phyloP scores from a whole-genome alignment of 2,797 vertebrate genomes.

The Melanotaenia parkinsoni region DNA sequence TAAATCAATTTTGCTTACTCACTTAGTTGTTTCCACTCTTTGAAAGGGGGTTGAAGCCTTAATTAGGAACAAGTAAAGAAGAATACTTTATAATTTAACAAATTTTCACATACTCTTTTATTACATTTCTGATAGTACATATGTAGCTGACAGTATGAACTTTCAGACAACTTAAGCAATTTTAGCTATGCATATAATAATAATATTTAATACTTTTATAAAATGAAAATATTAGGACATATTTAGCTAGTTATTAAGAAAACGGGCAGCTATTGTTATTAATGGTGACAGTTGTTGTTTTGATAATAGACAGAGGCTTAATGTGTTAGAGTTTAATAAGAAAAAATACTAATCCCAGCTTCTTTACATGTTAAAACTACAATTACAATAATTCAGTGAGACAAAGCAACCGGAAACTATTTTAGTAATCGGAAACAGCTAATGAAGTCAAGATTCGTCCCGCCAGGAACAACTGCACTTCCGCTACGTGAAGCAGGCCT shows the following conservation, averaged over 20 bases:
- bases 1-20: too few species aligned
- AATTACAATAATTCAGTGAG: conserved; percentile 40
- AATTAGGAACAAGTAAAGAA: too few species aligned
- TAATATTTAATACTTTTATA: not conserved
- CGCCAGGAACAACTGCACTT: conserved; percentile 20
- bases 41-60: too few species aligned
- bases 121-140: not conserved
- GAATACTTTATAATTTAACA: too few species aligned
- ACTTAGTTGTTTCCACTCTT: too few species aligned
- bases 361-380: conserved; percentile 46
- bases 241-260: too few species aligned
- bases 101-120: too few species aligned
- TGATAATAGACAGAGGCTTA: too few species aligned
- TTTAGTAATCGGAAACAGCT: conserved; percentile 74
- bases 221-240: not conserved
- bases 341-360: too few species aligned
- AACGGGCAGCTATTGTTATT: too few species aligned
- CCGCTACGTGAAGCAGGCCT: conserved; percentile 10
- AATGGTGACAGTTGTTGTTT: too few species aligned
- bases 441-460: conserved; percentile 42
- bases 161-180: not conserved
- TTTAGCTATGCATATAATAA: not conserved
- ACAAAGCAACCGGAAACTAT: conserved; percentile 50
- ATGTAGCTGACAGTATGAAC: not conserved
- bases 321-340: too few species aligned